Evolutionary conservation across 2,113 vertebrate genomes (phyloP), one percentile per base, ranked within the genome.

Genomic region (Maylandia zebra): DNA sequence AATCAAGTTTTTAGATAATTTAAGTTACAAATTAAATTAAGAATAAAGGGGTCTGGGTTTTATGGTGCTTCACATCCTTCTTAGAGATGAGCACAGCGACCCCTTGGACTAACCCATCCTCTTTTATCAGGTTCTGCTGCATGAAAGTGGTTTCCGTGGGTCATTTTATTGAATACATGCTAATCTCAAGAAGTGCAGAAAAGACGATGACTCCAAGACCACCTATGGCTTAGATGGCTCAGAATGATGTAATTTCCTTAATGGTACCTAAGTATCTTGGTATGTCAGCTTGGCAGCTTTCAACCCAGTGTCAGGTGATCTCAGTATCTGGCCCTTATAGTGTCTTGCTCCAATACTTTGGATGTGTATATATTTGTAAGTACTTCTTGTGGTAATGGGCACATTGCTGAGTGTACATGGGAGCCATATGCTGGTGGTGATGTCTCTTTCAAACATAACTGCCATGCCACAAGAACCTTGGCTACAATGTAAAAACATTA

Each of bases 131-230:
- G 66, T 71, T 71, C 13, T 71, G 22, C 13, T 71, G 38, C 66
- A 71, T 71, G 22, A 43, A 71, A 43, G 66, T 27, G 38, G 66
- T 10, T 16, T 71, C 66, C n/a, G 0, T 41, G n/a, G 36, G 38
- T 7, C 38, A 43, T 43, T 71, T 71, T 24, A 43, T 9, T 43
- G 8, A 71, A 71, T 16, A 43, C 38, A 43, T 71, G 38, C 5
- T 27, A 8, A 27, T 24, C 38, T 43, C n/a, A 7, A 41, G 38
- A 14, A 36, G 61, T 24, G 66, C 38, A 71, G 22, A 43, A 71
- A 71, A 41, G 66, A 43, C 11, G 0, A 71, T 43, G 36, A 22
- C n/a, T 24, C n/a, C 6, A 38, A 41, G 1, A 22, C 6, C 11
- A 22, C 7, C 4, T 69, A 8, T 69, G 6, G 6, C 6, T 64